Evolutionary conservation across 2,888 invertebrate species (phyloP).

Genomic region (Atethmia centrago): DNA sequence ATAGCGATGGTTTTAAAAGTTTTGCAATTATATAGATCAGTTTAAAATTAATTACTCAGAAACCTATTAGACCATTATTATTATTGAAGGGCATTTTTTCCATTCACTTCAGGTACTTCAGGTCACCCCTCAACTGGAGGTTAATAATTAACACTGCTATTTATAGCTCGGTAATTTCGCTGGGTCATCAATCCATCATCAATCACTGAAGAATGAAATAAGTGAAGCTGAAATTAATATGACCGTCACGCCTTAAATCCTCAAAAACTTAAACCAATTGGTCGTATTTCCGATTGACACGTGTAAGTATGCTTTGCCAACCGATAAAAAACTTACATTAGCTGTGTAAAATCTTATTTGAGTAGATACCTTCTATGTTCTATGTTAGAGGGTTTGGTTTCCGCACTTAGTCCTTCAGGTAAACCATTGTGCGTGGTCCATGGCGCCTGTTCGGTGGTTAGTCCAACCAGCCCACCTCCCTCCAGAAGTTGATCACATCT

Average conservation of each 20-base stretch:
- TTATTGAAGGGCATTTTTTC: background rate
- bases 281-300: background rate
- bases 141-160: background rate
- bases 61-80: background rate
- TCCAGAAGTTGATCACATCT: no score
- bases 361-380: no score
- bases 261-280: background rate
- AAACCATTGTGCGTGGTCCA: no score
- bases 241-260: background rate
- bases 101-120: background rate
- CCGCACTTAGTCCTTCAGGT: no score
- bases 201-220: conserved; percentile 9
- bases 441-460: no score
- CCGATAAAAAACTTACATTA: background rate
- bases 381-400: no score
- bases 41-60: conserved; percentile 5
- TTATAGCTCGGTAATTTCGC: background rate
- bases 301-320: background rate
- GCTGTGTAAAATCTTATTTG: no score
- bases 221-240: conserved; percentile 11
- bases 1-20: background rate
- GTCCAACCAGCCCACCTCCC: no score
- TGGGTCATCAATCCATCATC: conserved; percentile 22
- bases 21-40: background rate
- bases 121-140: background rate